Evolutionary conservation across 2,888 invertebrate genomes (phyloP).

Genomic region (Rhingia rostrata): DNA sequence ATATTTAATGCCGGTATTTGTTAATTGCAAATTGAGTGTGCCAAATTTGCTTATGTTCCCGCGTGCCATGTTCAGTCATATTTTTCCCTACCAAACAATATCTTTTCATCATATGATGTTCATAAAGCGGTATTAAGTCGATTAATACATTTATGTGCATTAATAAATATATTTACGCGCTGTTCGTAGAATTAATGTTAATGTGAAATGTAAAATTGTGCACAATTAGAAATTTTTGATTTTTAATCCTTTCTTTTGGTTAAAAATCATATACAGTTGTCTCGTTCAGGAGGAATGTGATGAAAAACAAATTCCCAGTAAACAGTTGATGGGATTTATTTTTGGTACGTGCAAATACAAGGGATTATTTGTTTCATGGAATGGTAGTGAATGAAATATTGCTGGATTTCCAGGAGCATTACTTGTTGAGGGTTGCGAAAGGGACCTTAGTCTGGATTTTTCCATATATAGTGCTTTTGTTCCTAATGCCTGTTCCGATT

Average conservation of each 20-base stretch:
- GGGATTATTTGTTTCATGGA: slow-evolving; percentile 7
- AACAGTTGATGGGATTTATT: slow-evolving; percentile 37
- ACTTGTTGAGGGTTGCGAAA: slow-evolving; percentile 59
- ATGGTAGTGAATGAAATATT: slow-evolving; percentile 6
- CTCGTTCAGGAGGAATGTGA: slow-evolving; percentile 27
- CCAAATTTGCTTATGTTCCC: slow-evolving; percentile 73
- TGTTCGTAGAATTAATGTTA: slow-evolving; percentile 2
- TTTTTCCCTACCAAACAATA: background rate
- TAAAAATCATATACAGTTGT: slow-evolving; percentile 16
- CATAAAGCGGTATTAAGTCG: too few relatives aligned
- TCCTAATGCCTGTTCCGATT: slow-evolving; percentile 15
- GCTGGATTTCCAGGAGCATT: slow-evolving; percentile 17
- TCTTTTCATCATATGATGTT: background rate
- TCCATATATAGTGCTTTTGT: slow-evolving; percentile 13
- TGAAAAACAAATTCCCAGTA: slow-evolving; percentile 7
- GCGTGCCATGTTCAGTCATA: slow-evolving; percentile 57
- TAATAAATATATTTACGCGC: background rate
- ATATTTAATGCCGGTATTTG: slow-evolving; percentile 58
- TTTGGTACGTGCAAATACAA: background rate
- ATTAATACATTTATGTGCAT: too few relatives aligned
- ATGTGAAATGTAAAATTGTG: background rate
- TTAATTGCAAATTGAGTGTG: slow-evolving; percentile 62
- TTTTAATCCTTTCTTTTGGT: slow-evolving; percentile 17
- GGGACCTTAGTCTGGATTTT: slow-evolving; percentile 1
- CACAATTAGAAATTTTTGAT: slow-evolving; percentile 3